Evolutionary conservation across 2,797 vertebrate species (phyloP).

Genomic region (Eupleurogrammus muticus): DNA sequence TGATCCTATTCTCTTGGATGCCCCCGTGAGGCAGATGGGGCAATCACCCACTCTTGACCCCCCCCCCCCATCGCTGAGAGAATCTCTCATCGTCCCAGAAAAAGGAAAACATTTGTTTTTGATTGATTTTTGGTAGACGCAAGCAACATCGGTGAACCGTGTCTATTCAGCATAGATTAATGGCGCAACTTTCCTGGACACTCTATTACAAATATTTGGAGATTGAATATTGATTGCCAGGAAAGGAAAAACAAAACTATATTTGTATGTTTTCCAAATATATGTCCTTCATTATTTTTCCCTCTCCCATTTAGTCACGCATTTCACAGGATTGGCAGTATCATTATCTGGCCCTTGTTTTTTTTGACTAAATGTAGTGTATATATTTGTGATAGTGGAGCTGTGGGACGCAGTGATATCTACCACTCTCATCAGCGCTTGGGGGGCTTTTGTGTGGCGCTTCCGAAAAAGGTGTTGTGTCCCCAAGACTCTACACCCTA

Average conservation of each 20-base stretch:
- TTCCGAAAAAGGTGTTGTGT: conserved; percentile 77
- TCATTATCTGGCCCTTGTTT: conserved; percentile 72
- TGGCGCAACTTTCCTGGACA: not conserved
- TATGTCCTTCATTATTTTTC: conserved; percentile 52
- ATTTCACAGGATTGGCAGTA: conserved; percentile 61
- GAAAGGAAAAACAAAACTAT: not conserved
- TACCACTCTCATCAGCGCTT: conserved; percentile 77
- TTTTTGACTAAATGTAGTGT: conserved; percentile 73
- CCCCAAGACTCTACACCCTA: conserved; percentile 72
- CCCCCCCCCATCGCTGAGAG: not conserved
- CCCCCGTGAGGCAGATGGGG: no score
- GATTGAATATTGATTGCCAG: conserved; percentile 18
- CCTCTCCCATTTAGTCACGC: conserved; percentile 44
- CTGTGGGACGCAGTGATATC: conserved; percentile 72
- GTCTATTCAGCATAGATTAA: conserved; percentile 21
- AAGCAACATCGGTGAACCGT: conserved; percentile 7
- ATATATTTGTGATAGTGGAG: conserved; percentile 73
- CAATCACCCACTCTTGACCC: no score
- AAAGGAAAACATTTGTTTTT: conserved; percentile 13
- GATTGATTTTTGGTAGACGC: conserved; percentile 10
- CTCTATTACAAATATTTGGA: conserved; percentile 31
- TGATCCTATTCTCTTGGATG: no score
- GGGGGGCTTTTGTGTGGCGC: conserved; percentile 71
- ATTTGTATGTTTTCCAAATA: conserved; percentile 38
- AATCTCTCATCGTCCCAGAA: conserved; percentile 2